Evolutionary conservation across 2,797 vertebrate species (phyloP), one percentile per base, ranked within the genome.

Genomic region (Sebastes variabilis): DNA sequence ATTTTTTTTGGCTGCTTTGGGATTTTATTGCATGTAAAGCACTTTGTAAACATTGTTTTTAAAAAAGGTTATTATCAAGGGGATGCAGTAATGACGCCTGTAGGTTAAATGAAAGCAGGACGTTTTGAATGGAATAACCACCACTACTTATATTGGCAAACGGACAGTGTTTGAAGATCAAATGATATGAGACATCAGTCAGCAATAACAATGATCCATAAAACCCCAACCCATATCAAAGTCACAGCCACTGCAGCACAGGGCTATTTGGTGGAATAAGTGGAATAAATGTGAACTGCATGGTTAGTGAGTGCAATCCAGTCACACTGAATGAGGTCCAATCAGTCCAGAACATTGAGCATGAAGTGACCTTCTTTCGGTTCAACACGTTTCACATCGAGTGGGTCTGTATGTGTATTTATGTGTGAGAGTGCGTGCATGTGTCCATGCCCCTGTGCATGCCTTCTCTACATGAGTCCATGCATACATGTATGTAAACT

Each of bases 311-410:
- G 55, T 25, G 8, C n/a, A 34, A 59, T 72, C 16, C 32, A 76
- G 59, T 78, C 79, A 60, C 75, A 79, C 72, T 59, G 61, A 83
- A 72, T 80, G 66, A 84, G 71, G 70, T 84, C 87, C 72, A 88
- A 84, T 88, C 89, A 77, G 83, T 77, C 75, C 87, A 81, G 79
- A 85, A 83, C 82, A 76, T 66, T 82, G 85, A 89, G 83, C 87
- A 84, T 84, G 67, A 81, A 80, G 67, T 82, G 77, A 85, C 72
- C 87, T 52, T 77, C 55, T 81, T 89, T 70, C 2, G 18, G 42
- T 82, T 87, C 75, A 80, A 8, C 60, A 32, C 12, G 0, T 24
- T 54, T 71, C 38, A 64, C 46, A 55, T 1, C 49, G 20, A 22
- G 9, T 54, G 56, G 56, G 56, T 77, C 24, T 30, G 20, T 34